These are phyloP conservation scores for Lethocerus indicus DNA, from an alignment of 1,140 invertebrate species.

Conservation along the genomic window DNA sequence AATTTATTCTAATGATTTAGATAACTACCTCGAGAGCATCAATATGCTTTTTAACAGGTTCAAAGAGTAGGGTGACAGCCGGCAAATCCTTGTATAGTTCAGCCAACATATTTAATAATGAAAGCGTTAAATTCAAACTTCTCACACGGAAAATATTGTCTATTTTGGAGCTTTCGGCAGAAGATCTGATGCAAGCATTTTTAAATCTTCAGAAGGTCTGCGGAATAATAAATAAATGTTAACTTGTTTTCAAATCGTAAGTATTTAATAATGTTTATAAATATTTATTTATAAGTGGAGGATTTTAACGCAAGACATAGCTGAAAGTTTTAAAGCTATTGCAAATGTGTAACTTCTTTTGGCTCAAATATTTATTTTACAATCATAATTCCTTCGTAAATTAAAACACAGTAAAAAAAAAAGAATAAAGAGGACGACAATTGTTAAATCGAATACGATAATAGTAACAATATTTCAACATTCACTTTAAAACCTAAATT, in stretches of 20 bases:
- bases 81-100: slow-evolving; percentile 33
- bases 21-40: slow-evolving; percentile 21
- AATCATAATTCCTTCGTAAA: not conserved
- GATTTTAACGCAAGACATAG: not conserved
- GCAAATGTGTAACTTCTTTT: not conserved
- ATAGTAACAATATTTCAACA: too few species aligned
- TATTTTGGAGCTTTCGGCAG: slow-evolving; percentile 24
- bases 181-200: slow-evolving; percentile 33
- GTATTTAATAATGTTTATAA: not conserved
- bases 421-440: too few species aligned
- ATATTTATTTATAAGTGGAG: not conserved
- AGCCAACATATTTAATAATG: slow-evolving; percentile 37
- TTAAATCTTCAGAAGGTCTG: slow-evolving; percentile 8
- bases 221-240: not conserved
- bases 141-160: slow-evolving; percentile 42
- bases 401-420: too few species aligned
- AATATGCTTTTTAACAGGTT: slow-evolving; percentile 25
- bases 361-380: not conserved
- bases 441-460: too few species aligned
- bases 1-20: not conserved
- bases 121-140: slow-evolving; percentile 25
- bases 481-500: too few species aligned
- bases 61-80: slow-evolving; percentile 27
- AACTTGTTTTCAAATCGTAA: not conserved
- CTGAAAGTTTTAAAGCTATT: not conserved